phyloP scores from a whole-genome alignment of 1,140 invertebrate species.

The Notospermus geniculatus region DNA sequence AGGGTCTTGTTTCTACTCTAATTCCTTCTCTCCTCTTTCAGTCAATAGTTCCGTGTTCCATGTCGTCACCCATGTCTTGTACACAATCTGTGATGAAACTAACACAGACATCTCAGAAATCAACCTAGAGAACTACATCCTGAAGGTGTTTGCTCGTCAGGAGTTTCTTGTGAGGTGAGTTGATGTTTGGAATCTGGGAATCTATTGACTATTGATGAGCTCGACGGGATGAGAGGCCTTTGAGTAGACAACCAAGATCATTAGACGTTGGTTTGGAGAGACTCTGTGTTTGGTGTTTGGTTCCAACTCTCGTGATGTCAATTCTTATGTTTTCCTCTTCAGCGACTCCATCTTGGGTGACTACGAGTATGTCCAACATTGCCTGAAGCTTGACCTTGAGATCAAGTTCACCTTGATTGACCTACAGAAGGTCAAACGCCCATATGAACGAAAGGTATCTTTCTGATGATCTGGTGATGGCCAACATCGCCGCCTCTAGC shows the following conservation, averaged over 20 bases:
- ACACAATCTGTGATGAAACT: conserved; percentile 44
- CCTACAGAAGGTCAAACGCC: conserved; percentile 66
- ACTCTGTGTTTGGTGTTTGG: neutral
- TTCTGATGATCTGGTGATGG: conserved; percentile 13
- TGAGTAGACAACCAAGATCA: neutral
- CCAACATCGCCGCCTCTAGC: neutral
- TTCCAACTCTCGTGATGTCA: neutral
- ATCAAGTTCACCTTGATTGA: conserved; percentile 72
- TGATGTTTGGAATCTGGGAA: neutral
- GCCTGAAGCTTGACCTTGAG: conserved; percentile 89
- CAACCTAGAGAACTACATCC: conserved; percentile 39
- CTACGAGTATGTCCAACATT: conserved; percentile 91
- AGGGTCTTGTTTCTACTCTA: neutral
- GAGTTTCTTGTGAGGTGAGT: conserved; percentile 67
- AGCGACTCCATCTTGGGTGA: conserved; percentile 71
- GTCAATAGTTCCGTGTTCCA: conserved; percentile 83
- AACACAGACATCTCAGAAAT: conserved; percentile 24
- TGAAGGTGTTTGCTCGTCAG: conserved; percentile 74
- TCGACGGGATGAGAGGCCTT: neutral
- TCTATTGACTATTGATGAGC: neutral
- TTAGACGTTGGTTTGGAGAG: neutral
- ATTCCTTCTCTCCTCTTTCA: conserved; percentile 62
- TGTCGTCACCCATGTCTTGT: conserved; percentile 82
- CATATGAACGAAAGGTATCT: conserved; percentile 70
- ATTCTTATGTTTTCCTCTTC: conserved; percentile 12